Base-by-base conservation (phyloP, 2,113 vertebrate genomes). In the Silurus glanis region DNA sequence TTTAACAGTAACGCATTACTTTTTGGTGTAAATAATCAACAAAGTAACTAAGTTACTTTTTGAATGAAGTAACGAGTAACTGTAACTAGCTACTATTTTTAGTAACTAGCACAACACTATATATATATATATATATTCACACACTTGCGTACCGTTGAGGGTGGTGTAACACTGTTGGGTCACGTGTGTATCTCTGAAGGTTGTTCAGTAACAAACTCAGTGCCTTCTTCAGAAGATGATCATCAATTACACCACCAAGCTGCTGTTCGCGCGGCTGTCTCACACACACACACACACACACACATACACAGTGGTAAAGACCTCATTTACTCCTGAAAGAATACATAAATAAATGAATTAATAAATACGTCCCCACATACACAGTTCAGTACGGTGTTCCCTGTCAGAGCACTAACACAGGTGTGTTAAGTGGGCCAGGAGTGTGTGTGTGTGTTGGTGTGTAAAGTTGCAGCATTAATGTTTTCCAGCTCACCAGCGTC, bases 141-240 rank as follows among this genome's bases (percentile, higher is more conserved):
- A n/a, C 45, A 51, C 51, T 9, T 61, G 81, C 7, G 45, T 17
- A 97, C 97, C 96, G 95, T 91, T 96, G 97, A 62, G 96, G 96
- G 91, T 97, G 95, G 90, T 97, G 95, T 9, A 95, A 94, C 71
- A 97, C 94, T 53, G 94, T 94, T 61, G 92, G 90, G 91, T 93
- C 95, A 87, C 94, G 92, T 81, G 90, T 86, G 3, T 94, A 89
- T 90, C 95, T 94, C 86, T 93, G 92, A 25, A 89, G 79, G 71
- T 91, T 89, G 13, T 93, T 91, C 16, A 96, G 90, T 88, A 96
- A 91, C 59, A 93, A 91, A 62, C 72, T 92, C 66, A 96, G 86
- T 80, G 93, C 89, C 13, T 89, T 61, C 0, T 83, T 88, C 91
- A 95, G 86, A 16, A 94, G 69, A 25, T 75, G 93, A 55, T 94